Conservation (phyloP, 2,113 vertebrate genomes). For the Callithrix jacchus region DNA sequence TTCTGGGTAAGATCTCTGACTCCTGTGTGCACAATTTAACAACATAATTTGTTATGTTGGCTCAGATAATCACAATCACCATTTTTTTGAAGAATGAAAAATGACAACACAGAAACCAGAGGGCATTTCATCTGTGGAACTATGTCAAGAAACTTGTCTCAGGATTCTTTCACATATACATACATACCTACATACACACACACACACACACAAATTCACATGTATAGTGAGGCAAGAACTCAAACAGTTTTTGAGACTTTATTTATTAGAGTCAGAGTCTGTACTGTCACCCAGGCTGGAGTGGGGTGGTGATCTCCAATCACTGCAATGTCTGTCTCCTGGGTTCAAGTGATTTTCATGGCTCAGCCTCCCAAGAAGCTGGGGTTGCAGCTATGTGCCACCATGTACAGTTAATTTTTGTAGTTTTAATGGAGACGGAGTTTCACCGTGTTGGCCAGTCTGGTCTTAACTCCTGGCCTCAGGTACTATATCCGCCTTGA, state of each 20-base stretch:
- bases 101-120: background rate
- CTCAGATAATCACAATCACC: conserved; percentile 8
- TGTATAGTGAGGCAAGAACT: background rate
- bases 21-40: background rate
- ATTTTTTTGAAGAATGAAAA: conserved; percentile 1
- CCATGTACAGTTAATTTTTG: too few species aligned
- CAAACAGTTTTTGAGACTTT: background rate
- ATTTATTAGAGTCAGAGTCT: too few species aligned
- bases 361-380: too few species aligned
- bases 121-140: background rate
- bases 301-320: too few species aligned
- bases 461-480: too few species aligned
- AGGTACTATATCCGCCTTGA: too few species aligned
- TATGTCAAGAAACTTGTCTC: background rate
- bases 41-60: conserved; percentile 10
- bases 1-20: conserved; percentile 31
- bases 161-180: background rate
- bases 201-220: background rate
- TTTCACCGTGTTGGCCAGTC: too few species aligned
- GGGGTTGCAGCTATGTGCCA: too few species aligned
- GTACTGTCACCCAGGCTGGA: too few species aligned
- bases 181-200: background rate
- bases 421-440: too few species aligned
- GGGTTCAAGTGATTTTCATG: too few species aligned
- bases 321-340: too few species aligned